Conservation (phyloP, 1,140 invertebrate species). For the Nixonia krombeini region DNA sequence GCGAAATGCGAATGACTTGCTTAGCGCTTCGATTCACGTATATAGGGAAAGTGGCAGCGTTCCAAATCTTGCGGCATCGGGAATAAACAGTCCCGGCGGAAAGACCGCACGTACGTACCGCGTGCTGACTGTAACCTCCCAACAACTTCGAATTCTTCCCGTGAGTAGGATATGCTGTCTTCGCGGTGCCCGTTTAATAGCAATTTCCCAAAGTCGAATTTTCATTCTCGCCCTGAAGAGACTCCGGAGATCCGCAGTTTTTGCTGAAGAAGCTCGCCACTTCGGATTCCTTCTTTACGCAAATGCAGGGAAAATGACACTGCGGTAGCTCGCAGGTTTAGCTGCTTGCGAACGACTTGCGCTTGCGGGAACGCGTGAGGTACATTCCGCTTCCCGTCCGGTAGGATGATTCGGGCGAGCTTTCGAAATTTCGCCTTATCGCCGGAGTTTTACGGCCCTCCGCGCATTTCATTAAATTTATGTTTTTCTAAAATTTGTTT, state of each 20-base stretch:
- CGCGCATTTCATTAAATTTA: no score
- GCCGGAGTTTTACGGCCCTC: no score
- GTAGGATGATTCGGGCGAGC: no score
- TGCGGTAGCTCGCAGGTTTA: background rate
- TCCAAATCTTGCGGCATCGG: slow-evolving; percentile 62
- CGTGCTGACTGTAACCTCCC: no score
- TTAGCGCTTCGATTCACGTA: slow-evolving; percentile 61
- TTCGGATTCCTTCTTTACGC: background rate
- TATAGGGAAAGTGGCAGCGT: slow-evolving; percentile 66
- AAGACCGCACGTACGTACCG: slow-evolving; percentile 31
- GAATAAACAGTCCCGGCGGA: slow-evolving; percentile 63
- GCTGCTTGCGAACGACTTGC: no score
- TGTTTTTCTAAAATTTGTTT: no score
- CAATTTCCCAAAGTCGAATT: background rate
- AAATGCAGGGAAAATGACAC: background rate
- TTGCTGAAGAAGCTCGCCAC: background rate
- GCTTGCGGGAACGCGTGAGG: no score
- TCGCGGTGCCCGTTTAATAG: background rate
- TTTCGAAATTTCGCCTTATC: no score
- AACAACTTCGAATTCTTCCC: slow-evolving; percentile 21
- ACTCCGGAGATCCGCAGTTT: slow-evolving; percentile 4
- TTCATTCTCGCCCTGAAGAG: background rate
- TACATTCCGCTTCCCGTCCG: no score
- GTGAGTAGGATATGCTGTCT: no score
- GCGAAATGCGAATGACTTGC: slow-evolving; percentile 53